phyloP scores from a whole-genome alignment of 2,113 vertebrate genomes.

The Oenanthe oenanthe region DNA sequence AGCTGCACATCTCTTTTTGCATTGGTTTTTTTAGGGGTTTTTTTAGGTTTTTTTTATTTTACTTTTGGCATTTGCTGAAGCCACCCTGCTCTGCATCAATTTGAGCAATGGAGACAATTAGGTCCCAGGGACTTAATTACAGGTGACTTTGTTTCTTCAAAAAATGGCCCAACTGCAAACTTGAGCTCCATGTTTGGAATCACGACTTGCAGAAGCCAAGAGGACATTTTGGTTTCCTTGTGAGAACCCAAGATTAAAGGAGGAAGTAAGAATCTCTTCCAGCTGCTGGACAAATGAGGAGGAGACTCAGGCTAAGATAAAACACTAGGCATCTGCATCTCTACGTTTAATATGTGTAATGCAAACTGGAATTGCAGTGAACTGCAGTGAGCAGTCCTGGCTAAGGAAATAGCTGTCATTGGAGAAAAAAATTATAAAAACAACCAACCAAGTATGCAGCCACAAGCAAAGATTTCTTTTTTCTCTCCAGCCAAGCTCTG shows the following conservation, averaged over 20 bases:
- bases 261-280: not conserved
- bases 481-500: slow-evolving; percentile 20
- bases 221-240: not conserved
- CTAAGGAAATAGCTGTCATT: slow-evolving; percentile 22
- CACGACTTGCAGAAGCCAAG: not conserved
- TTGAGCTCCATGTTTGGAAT: not conserved
- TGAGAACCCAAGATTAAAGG: not conserved
- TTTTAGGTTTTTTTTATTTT: not conserved
- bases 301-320: not conserved
- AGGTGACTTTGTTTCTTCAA: not conserved
- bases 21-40: not conserved
- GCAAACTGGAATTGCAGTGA: not conserved
- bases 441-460: slow-evolving; percentile 11
- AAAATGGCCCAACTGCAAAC: not conserved
- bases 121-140: not conserved
- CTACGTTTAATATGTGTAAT: not conserved
- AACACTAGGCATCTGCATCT: not conserved
- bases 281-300: not conserved
- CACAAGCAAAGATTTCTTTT: not conserved
- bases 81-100: not conserved
- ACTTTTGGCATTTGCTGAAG: not conserved
- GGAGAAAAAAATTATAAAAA: not conserved
- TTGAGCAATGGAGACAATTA: not conserved
- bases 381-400: not conserved
- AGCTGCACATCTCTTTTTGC: not conserved